These are phyloP conservation scores for Dreissena rostriformis DNA, from an alignment of 1,140 invertebrate species.

Conservation along the genomic window DNA sequence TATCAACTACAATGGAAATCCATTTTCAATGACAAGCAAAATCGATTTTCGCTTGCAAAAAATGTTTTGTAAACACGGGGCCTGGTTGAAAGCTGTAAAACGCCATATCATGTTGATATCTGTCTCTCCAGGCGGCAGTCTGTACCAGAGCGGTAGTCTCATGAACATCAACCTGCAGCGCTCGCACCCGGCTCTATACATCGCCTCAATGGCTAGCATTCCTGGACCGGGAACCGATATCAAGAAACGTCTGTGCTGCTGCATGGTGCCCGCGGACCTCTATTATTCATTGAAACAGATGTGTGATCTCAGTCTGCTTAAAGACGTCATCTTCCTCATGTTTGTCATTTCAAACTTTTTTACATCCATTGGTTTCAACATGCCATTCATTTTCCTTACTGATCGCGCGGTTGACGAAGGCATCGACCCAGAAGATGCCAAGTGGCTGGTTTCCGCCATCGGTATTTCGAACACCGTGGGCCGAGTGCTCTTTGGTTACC, in stretches of 20 bases:
- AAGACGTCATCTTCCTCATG: constrained; percentile 93
- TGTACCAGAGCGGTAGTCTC: constrained; percentile 92
- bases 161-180: constrained; percentile 85
- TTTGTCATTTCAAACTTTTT: constrained; percentile 97
- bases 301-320: constrained; percentile 92
- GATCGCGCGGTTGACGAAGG: constrained; percentile 78
- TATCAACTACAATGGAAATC: too few relatives aligned
- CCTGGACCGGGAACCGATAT: constrained; percentile 36
- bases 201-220: constrained; percentile 67
- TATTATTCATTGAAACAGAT: constrained; percentile 87
- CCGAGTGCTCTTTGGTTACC: constrained; percentile 75
- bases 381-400: constrained; percentile 92
- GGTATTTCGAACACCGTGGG: constrained; percentile 86
- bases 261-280: constrained; percentile 58
- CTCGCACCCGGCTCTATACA: constrained; percentile 72
- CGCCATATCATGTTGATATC: too few relatives aligned
- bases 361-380: constrained; percentile 97
- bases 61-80: too few relatives aligned
- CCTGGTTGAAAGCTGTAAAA: too few relatives aligned
- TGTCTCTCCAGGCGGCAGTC: constrained; percentile 83
- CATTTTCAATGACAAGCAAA: too few relatives aligned
- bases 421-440: constrained; percentile 88
- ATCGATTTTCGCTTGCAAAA: too few relatives aligned
- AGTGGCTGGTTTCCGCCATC: constrained; percentile 95
- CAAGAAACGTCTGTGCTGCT: constrained; percentile 42